These are phyloP conservation scores for Martes martes DNA, from an alignment of 2,113 vertebrate species.

Conservation along the genomic window DNA sequence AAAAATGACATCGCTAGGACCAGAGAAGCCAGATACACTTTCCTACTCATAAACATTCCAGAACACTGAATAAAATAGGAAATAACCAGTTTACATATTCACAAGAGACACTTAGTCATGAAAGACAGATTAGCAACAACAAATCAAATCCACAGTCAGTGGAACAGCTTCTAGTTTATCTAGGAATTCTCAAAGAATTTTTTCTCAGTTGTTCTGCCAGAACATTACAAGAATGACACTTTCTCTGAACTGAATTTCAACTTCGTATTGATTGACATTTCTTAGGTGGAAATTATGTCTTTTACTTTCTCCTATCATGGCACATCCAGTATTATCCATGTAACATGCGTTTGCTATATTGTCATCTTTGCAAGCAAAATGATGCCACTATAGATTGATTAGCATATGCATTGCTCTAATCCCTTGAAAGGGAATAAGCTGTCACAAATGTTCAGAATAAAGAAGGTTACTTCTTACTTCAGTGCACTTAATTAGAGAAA, in stretches of 20 bases:
- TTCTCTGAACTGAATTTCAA: not conserved
- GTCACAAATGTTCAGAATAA: constrained; percentile 53
- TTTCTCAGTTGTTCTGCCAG: not conserved
- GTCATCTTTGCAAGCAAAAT: not conserved
- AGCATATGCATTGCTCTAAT: constrained; percentile 15
- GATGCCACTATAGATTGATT: not conserved
- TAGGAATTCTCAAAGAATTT: not conserved
- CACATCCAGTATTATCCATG: not conserved
- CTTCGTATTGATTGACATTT: not conserved
- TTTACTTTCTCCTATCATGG: not conserved
- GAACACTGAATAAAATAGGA: not conserved
- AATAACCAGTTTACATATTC: not conserved
- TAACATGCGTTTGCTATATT: not conserved
- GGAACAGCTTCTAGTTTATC: not conserved
- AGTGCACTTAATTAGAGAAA: constrained; percentile 62
- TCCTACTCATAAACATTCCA: not conserved
- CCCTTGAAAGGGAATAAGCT: constrained; percentile 47
- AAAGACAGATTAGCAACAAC: not conserved
- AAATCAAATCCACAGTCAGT: not conserved
- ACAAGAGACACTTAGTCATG: not conserved
- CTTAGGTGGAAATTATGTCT: not conserved
- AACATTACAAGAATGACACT: not conserved
- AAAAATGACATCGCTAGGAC: not conserved
- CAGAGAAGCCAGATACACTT: not conserved
- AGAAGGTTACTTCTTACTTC: constrained; percentile 61